Percentiles rank a stretch among this genome's conserved stretches.
Conservation (phyloP, 2,888 invertebrate species). For the Cephus pygmeus region DNA sequence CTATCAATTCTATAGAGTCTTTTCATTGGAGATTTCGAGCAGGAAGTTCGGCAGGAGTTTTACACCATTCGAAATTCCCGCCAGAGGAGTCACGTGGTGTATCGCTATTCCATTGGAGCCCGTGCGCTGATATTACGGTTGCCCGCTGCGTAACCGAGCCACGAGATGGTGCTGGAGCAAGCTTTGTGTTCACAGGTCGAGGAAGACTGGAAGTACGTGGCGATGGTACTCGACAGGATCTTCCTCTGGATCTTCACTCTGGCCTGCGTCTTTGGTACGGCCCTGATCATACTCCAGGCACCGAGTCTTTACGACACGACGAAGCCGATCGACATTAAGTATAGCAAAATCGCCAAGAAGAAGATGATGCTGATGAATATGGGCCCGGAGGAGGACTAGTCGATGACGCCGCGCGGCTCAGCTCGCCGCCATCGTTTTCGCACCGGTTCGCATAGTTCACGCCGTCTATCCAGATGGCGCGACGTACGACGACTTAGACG, state of each 20-base stretch:
- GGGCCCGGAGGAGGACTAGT: conserved; percentile 77
- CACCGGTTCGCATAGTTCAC: conserved; percentile 10
- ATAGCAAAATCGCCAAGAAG: conserved; percentile 92
- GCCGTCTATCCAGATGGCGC: conserved; percentile 4
- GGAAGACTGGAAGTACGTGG: conserved; percentile 98
- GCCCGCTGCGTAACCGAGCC: background rate
- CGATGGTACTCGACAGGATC: conserved; percentile 94
- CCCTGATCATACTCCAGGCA: conserved; percentile 88
- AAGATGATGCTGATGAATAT: conserved; percentile 88
- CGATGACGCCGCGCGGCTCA: conserved; percentile 51
- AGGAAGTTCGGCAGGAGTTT: background rate
- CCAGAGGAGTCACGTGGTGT: background rate
- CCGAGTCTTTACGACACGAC: conserved; percentile 92
- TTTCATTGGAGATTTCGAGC: background rate
- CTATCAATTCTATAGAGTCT: too few relatives aligned
- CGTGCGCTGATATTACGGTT: background rate
- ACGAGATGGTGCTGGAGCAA: background rate
- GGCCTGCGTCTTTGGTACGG: conserved; percentile 91
- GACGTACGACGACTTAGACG: conserved; percentile 12
- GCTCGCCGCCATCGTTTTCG: conserved; percentile 18
- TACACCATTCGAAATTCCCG: background rate
- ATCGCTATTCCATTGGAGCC: too few relatives aligned
- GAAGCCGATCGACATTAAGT: conserved; percentile 88
- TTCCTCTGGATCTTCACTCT: conserved; percentile 96
- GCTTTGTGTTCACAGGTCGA: conserved; percentile 76